These are phyloP conservation scores for Calephelis perditalis DNA, from an alignment of 2,888 invertebrate species.

Conservation along the genomic window DNA sequence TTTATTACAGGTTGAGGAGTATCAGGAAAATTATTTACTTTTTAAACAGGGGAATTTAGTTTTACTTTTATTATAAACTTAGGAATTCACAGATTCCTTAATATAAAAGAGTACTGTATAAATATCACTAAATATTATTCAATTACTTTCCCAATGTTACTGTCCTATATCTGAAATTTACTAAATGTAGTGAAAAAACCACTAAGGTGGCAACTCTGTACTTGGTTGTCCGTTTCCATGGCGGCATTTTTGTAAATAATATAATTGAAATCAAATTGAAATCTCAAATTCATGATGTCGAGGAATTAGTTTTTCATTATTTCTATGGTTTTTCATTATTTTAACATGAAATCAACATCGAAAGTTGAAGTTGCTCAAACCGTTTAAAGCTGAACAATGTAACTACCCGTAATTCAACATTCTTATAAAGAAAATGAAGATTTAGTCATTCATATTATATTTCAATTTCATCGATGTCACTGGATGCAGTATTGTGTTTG, in stretches of 20 bases:
- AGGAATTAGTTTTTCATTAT: neutral
- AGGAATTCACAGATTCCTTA: no score
- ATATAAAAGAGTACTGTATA: no score
- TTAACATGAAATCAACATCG: neutral
- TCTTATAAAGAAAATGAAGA: neutral
- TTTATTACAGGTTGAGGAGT: no score
- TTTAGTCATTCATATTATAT: neutral
- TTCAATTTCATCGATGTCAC: neutral
- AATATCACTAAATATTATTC: no score
- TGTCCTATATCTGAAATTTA: neutral
- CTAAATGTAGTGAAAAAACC: neutral
- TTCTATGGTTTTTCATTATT: neutral
- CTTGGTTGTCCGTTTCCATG: conserved; percentile 46
- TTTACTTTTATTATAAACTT: no score
- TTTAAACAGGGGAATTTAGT: no score
- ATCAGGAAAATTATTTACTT: no score
- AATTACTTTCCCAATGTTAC: no score
- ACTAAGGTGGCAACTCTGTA: neutral
- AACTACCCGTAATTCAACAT: no score
- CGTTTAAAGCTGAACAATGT: no score
- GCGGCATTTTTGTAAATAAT: conserved; percentile 47
- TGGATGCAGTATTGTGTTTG: neutral
- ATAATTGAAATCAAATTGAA: conserved; percentile 13
- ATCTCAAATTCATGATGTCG: neutral
- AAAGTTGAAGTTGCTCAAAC: no score